Base-by-base conservation (phyloP, 1,140 invertebrate species). In the Pectinophora gossypiella region DNA sequence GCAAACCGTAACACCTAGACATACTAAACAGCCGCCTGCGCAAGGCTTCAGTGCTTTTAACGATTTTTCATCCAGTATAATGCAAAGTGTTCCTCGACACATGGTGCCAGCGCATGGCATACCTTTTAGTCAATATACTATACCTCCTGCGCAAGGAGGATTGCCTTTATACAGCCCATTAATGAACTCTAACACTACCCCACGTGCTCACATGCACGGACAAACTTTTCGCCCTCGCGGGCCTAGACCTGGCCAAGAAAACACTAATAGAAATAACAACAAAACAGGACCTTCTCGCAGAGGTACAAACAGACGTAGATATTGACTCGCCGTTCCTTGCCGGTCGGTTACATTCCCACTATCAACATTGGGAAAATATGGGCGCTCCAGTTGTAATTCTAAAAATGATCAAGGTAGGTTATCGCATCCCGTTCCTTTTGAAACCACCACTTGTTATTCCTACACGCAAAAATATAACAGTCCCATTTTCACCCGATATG, bases 31-130 rank as follows among this genome's bases (percentile, higher is more conserved):
- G n/a, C n/a, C n/a, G 16, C 13, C 38, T 16, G 7, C 13, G 15
- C 38, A 40, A 40, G 7, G 12, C 7, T 15, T 15, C 1, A 15
- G 16, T 16, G 2, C 13, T 40, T 13, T 10, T 6, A 6, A 40
- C n/a, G 2, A 1, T 15, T 40, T 40, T 40, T 15, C 10, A 19
- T 13, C 1, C 16, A 13, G 6, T 15, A 40, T 16, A 7, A 6
- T 6, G 1, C 13, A 16, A 16, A 40, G 18, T 15, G 1, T 40
- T 10, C 10, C 15, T 1, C 38, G 13, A 13, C 13, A 9, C 9
- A 32, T 32, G 45, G n/a, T n/a, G n/a, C n/a, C n/a, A n/a, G n/a
- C 47, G 47, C 47, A 48, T 48, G 47, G 47, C 10, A 3, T 48
- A 27, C 47, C 47, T 20, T 40, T 15, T 6, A n/a, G n/a, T n/a